Percentiles rank a stretch among this genome's conserved stretches.
Evolutionary conservation across 1,140 invertebrate species (phyloP).

Genomic region (Diorhabda elongata): DNA sequence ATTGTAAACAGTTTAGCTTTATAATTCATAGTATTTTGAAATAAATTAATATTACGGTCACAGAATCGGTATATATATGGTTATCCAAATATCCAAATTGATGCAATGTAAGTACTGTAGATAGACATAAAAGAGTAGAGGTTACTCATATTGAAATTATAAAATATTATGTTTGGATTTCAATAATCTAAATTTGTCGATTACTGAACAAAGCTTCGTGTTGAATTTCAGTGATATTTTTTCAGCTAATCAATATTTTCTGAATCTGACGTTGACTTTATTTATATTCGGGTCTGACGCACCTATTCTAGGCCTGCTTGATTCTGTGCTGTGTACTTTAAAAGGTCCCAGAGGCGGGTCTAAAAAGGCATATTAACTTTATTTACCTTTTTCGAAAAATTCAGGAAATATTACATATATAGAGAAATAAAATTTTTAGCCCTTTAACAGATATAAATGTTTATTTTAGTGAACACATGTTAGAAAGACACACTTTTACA

Average conservation of each 20-base stretch:
- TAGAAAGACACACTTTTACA: no score
- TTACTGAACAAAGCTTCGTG: not conserved
- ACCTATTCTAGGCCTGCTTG: conserved; percentile 12
- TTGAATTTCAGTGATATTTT: conserved; percentile 14
- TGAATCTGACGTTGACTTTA: conserved; percentile 20
- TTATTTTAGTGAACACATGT: no score
- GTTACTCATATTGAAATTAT: not conserved
- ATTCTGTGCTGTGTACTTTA: conserved; percentile 15
- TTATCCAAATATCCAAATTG: no score
- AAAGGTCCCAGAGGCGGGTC: conserved; percentile 7
- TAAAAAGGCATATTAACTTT: not conserved
- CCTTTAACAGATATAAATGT: no score
- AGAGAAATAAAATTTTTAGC: no score
- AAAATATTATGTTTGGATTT: not conserved
- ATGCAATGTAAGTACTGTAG: no score
- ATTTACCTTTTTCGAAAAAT: no score
- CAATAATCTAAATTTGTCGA: not conserved
- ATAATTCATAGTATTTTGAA: not conserved
- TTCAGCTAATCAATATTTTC: conserved; percentile 21
- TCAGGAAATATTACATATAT: no score
- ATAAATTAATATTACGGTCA: not conserved
- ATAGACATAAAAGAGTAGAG: not conserved
- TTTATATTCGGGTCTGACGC: conserved; percentile 22
- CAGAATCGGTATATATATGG: no score
- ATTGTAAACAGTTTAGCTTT: conserved; percentile 1